Conservation (phyloP, 2,797 vertebrate species). For the Zalophus californianus region DNA sequence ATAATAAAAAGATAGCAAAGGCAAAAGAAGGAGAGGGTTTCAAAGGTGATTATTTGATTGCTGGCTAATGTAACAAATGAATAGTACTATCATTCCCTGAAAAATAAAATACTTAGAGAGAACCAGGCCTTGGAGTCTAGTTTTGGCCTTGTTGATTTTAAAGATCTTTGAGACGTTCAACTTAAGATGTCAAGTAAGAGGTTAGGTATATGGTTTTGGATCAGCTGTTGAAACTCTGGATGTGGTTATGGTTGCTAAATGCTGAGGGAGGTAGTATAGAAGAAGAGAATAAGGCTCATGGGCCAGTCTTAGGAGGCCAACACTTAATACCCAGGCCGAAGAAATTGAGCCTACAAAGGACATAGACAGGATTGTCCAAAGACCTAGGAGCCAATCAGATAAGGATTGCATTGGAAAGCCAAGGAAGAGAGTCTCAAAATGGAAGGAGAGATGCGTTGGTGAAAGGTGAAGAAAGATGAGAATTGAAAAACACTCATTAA, state of each 20-base stretch:
- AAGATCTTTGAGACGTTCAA: neutral
- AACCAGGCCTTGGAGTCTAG: neutral
- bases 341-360: neutral
- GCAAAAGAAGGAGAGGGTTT: neutral
- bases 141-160: neutral
- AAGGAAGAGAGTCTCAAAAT: neutral
- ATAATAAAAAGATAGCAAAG: neutral
- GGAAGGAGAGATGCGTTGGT: neutral
- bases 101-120: neutral
- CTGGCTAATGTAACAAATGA: neutral
- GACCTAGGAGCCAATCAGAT: neutral
- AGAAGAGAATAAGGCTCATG: neutral
- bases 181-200: neutral
- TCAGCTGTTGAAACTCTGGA: neutral
- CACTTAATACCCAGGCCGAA: neutral
- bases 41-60: neutral
- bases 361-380: neutral
- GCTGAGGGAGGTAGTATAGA: neutral
- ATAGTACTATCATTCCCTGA: neutral
- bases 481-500: neutral
- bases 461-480: neutral
- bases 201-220: neutral
- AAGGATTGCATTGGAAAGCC: neutral
- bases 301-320: neutral
- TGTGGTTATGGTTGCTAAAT: neutral